Base-by-base conservation (phyloP, 1,140 invertebrate genomes). In the Coelopa frigida region DNA sequence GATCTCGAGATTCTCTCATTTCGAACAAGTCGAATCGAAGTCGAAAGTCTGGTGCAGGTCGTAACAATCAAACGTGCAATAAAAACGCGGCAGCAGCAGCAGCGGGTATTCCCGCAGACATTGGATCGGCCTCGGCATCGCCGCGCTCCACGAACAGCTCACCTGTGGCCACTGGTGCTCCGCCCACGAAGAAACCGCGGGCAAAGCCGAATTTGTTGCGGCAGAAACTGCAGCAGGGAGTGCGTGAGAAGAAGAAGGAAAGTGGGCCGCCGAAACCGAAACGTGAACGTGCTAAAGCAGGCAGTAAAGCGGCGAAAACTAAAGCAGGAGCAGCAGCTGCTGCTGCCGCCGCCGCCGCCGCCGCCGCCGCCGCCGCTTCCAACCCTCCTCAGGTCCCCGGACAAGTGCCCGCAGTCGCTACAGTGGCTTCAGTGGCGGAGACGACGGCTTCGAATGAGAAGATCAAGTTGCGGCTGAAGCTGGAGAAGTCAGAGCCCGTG, bases 381-480 rank as follows among this genome's bases (percentile, higher is more conserved):
- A 43, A 43, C 23, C 67, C 43, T 58, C 67, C 22, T 48, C 56
- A 24, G 7, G 36, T 31, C 36, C 15, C 11, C 15, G 18, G 5
- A 23, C 17, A 22, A 17, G 27, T 20, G 18, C 50, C 54, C 49
- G 53, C 59, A 22, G 66, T 68, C 56, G 57, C 63, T n/a, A 38
- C 72, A 54, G 68, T 75, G 37, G 78, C 78, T 21, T n/a, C 42
- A 11, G 14, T 35, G 29, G 46, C 52, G 0, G 59, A 62, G 12
- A 18, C 35, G n/a, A 15, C 8, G 15, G 40, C 35, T n/a, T 24
- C 45, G 15, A 51, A 42, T 32, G 88, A 91, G 56, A 89, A 89
- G 58, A 85, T 92, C 29, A 90, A 89, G 63, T 68, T 93, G 14
- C 74, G 87, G 44, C 68, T 92, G 4, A 91, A 92, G 56, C 64